phyloP scores from a whole-genome alignment of 2,113 vertebrate genomes.

The Leuciscus idus region DNA sequence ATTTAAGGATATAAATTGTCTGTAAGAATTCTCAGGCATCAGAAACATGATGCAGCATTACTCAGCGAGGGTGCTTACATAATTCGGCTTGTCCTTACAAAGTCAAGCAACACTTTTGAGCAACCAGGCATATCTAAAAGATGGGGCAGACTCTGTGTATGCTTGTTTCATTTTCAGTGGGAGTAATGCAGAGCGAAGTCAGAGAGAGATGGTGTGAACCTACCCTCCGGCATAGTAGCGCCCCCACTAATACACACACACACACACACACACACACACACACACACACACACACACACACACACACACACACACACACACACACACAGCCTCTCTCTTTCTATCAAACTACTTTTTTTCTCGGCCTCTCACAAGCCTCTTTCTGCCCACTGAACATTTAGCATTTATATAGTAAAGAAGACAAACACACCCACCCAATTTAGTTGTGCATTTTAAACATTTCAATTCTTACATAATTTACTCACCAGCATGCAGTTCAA shows the following conservation, averaged over 20 bases:
- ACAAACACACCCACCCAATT: background rate
- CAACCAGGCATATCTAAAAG: slow-evolving; percentile 43
- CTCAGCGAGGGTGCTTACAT: slow-evolving; percentile 46
- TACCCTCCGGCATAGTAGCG: slow-evolving; percentile 37
- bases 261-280: slow-evolving; percentile 28
- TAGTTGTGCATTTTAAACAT: background rate
- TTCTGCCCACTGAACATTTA: slow-evolving; percentile 25
- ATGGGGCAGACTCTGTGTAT: slow-evolving; percentile 17
- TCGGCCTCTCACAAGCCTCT: background rate
- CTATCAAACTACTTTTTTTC: slow-evolving; percentile 22
- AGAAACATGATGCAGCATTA: slow-evolving; percentile 34
- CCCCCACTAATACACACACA: slow-evolving; percentile 9
- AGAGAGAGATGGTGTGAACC: slow-evolving; percentile 43
- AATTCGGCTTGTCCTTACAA: slow-evolving; percentile 40
- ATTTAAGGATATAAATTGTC: background rate
- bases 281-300: background rate
- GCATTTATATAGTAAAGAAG: background rate
- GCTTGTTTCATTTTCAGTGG: slow-evolving; percentile 40
- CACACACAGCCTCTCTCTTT: background rate
- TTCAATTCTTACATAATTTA: slow-evolving; percentile 9
- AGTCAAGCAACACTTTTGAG: slow-evolving; percentile 46
- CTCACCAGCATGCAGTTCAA: background rate
- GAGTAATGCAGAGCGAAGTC: slow-evolving; percentile 47
- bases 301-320: background rate
- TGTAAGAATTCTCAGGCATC: background rate